A percentile compares a stretch with the other conserved stretches of the same genome.
Evolutionary conservation across 2,888 invertebrate genomes (phyloP).

Genomic region (Scaptodrosophila latifasciaeformis): DNA sequence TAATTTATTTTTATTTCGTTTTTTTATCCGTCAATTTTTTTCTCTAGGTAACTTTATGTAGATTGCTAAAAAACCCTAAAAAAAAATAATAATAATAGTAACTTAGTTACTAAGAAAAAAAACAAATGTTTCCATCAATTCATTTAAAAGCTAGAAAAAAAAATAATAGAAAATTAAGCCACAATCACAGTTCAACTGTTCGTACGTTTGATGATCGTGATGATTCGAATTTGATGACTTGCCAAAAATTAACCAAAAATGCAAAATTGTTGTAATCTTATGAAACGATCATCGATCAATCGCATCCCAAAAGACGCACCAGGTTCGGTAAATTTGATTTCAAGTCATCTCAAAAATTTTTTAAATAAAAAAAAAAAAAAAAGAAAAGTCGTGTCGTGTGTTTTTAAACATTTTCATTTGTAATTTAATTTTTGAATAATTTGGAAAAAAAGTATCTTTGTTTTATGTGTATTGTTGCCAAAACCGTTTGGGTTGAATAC

Average conservation of each 20-base stretch:
- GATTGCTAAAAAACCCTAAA: slow-evolving; percentile 62
- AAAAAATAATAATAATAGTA: slow-evolving; percentile 44
- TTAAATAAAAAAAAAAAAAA: too few relatives aligned
- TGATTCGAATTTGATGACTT: slow-evolving; percentile 42
- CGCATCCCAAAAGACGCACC: slow-evolving; percentile 40
- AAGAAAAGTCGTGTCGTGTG: slow-evolving; percentile 35
- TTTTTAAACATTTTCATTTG: slow-evolving; percentile 31
- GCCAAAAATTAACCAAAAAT: slow-evolving; percentile 34
- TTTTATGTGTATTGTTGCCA: slow-evolving; percentile 21
- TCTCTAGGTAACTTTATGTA: slow-evolving; percentile 76
- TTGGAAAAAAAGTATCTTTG: slow-evolving; percentile 13
- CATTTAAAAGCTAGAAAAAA: slow-evolving; percentile 38
- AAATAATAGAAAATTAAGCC: slow-evolving; percentile 31
- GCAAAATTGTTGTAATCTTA: slow-evolving; percentile 16
- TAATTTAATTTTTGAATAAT: slow-evolving; percentile 22
- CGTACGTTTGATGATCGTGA: slow-evolving; percentile 48
- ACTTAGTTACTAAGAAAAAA: slow-evolving; percentile 52
- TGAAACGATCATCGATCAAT: slow-evolving; percentile 41
- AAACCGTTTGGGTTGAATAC: slow-evolving; percentile 22
- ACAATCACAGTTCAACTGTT: slow-evolving; percentile 52
- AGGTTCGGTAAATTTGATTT: slow-evolving; percentile 56
- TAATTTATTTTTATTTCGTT: slow-evolving; percentile 41
- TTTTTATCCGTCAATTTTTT: slow-evolving; percentile 51
- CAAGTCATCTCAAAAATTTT: too few relatives aligned
- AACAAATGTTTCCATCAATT: slow-evolving; percentile 31